Percentiles rank a stretch among this genome's conserved stretches.
Evolutionary conservation across 2,113 vertebrate genomes (phyloP).

Genomic region (Willisornis vidua): DNA sequence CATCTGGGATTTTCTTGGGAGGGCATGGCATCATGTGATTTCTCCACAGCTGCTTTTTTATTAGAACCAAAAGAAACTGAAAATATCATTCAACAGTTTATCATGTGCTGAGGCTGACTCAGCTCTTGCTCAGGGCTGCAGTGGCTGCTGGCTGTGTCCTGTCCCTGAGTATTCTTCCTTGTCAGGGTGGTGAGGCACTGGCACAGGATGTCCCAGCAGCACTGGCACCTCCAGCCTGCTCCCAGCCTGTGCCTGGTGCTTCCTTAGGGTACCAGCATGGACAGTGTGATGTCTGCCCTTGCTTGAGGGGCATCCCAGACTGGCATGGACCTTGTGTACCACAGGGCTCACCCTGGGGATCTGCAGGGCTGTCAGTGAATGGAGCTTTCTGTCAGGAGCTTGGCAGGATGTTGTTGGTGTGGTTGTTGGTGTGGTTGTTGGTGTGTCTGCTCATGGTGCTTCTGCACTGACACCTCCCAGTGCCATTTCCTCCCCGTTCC

Average conservation of each 20-base stretch:
- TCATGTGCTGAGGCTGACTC: rapidly evolving
- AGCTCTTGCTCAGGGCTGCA: not conserved
- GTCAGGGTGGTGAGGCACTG: not conserved
- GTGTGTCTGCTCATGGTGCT: rapidly evolving
- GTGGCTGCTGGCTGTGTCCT: not conserved
- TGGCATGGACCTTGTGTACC: too few species aligned
- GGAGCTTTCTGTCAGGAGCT: not conserved
- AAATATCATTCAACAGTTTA: not conserved
- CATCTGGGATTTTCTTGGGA: not conserved
- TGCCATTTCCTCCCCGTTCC: not conserved
- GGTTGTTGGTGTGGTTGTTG: too few species aligned
- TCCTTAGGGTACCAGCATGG: rapidly evolving
- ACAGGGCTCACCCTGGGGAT: rapidly evolving
- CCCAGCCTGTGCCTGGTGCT: rapidly evolving
- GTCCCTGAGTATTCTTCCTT: not conserved
- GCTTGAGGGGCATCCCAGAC: not conserved
- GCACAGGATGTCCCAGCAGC: not conserved
- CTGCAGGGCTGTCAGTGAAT: not conserved
- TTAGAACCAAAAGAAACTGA: not conserved
- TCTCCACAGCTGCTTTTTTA: not conserved
- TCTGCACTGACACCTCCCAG: rapidly evolving
- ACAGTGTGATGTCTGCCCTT: rapidly evolving
- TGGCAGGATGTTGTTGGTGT: not conserved
- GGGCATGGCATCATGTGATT: not conserved
- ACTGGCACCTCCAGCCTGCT: not conserved